A percentile compares a stretch with the other conserved stretches of the same genome.
Evolutionary conservation across 2,113 vertebrate species (phyloP).

Genomic region (Calonectris borealis): DNA sequence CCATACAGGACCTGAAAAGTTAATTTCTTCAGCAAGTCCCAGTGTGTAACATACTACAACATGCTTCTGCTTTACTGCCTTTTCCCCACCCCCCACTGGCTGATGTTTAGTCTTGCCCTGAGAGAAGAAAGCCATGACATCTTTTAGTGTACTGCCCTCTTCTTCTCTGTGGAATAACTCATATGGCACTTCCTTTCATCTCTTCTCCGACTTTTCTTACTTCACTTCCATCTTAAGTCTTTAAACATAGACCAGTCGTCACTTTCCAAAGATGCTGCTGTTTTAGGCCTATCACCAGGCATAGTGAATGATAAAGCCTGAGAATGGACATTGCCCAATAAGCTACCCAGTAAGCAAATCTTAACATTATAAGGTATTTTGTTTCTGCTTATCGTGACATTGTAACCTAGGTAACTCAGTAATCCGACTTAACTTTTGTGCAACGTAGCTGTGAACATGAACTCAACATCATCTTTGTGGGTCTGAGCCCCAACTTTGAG

Average conservation of each 20-base stretch:
- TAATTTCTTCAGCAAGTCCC: not conserved
- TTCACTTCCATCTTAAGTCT: not conserved
- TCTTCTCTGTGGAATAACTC: not conserved
- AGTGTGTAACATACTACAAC: not conserved
- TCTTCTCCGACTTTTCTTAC: not conserved
- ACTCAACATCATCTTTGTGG: not conserved
- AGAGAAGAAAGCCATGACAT: not conserved
- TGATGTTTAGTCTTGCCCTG: not conserved
- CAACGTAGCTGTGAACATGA: not conserved
- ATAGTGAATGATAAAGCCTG: not conserved
- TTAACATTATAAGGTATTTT: not conserved
- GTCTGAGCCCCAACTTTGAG: not conserved
- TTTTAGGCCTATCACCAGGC: not conserved
- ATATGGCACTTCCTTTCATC: not conserved
- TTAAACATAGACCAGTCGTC: not conserved
- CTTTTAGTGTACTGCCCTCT: not conserved
- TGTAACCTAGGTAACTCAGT: not conserved
- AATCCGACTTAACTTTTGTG: not conserved
- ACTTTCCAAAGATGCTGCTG: not conserved
- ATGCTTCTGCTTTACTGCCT: not conserved
- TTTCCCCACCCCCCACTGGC: not conserved
- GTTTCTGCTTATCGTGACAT: not conserved
- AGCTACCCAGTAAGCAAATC: not conserved
- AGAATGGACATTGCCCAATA: not conserved
- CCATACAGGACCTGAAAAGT: not conserved